Evolutionary conservation across 1,140 invertebrate genomes (phyloP), one percentile per base, ranked within the genome.

Genomic region (Cydia amplana): DNA sequence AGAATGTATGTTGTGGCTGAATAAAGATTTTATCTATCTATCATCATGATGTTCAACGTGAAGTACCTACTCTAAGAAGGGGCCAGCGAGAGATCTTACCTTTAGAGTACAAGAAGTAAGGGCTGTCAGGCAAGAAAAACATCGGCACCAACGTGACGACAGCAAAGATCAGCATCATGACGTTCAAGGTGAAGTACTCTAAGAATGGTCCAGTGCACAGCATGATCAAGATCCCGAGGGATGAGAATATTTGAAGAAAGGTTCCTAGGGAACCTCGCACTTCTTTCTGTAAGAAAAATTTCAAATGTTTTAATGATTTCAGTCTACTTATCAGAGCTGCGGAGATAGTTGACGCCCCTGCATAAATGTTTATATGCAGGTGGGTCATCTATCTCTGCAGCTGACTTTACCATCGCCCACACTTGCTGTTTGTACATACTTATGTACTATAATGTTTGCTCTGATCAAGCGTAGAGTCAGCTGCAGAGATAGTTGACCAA

Each of bases 91-190:
- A 28, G 28, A 16, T 76, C 72, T 51, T 80, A 87, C 87, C 88
- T 80, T 83, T 84, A 20, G 81, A 82, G 78, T 86, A 85, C 10
- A 86, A 75, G 74, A 79, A 87, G 51, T 84, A 87, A 5, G 87
- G 88, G 28, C 84, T 90, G 16, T 88, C 86, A n/a, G 86, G 87
- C 46, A 90, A 12, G 7, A 86, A 82, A 0, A 86, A 60, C 7
- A 86, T 6, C 0, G 87, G 84, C 1, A 86, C 32, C 0, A 70
- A 75, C 4, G 74, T 67, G 2, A 79, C n/a, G 0, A 79, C 40
- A 2, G 74, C 75, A 0, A 81, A 12, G 14, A 16, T 55, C 0
- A 78, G 72, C 32, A 80, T 80, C 0, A 86, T 64, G 0, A 83
- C 67, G 70, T 84, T 85, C 14, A 83, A 77, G 0, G 73, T 75